These are phyloP conservation scores for Tokudaia muenninki DNA, from an alignment of 2,797 vertebrate species.

Conservation along the genomic window DNA sequence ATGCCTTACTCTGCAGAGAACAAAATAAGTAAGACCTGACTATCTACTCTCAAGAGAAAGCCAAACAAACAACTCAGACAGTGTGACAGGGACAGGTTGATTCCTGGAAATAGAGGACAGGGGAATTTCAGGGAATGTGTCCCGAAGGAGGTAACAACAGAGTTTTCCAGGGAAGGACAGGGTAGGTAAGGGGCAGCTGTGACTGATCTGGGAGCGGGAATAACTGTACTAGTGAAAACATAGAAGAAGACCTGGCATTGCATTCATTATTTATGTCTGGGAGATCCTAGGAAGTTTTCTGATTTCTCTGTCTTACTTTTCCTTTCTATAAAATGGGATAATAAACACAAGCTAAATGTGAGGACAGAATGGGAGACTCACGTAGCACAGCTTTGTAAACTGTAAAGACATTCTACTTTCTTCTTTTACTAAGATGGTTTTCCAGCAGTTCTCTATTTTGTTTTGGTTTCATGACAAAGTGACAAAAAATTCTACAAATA, in stretches of 20 bases:
- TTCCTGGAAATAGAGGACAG: not conserved
- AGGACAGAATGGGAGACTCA: constrained; percentile 2
- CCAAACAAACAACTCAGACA: not conserved
- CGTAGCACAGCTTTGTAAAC: not conserved
- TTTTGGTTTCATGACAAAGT: not conserved
- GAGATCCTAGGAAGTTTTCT: not conserved
- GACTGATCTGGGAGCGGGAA: not conserved
- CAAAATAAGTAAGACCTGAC: constrained; percentile 5
- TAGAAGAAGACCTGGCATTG: not conserved
- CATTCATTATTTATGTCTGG: not conserved
- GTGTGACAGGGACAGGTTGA: not conserved
- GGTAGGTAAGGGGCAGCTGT: not conserved
- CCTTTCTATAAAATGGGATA: constrained; percentile 28
- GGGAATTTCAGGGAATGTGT: not conserved
- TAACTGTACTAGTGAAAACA: not conserved
- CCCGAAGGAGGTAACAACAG: not conserved
- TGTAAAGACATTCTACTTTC: constrained; percentile 24
- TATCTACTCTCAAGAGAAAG: not conserved
- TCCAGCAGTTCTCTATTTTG: not conserved
- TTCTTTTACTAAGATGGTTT: constrained; percentile 4
- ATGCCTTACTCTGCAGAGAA: not conserved
- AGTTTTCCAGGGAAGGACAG: constrained; percentile 11
- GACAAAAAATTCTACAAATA: not conserved
- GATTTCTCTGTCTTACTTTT: not conserved
- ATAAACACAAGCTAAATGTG: not conserved